Evolutionary conservation across 2,888 invertebrate genomes (phyloP).

Genomic region (Ophion obscuratus): DNA sequence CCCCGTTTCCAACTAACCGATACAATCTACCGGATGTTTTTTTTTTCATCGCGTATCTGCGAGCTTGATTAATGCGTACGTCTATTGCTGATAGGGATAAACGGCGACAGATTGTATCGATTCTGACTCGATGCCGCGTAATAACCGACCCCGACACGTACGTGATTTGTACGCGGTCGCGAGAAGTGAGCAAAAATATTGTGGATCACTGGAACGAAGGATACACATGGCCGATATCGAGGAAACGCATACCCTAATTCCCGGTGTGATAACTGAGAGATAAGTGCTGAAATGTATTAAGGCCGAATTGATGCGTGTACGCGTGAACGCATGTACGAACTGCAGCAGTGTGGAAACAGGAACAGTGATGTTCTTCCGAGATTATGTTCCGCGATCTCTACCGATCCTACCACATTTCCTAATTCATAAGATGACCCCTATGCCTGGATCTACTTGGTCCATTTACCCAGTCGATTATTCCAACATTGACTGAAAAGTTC

Average conservation of each 20-base stretch:
- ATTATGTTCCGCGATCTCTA: too few species aligned
- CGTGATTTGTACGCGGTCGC: conserved; percentile 14
- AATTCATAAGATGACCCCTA: too few species aligned
- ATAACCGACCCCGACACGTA: conserved; percentile 32
- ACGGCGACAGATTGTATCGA: conserved; percentile 50
- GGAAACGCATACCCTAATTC: background rate
- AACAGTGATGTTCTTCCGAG: too few species aligned
- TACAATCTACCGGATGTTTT: conserved; percentile 42
- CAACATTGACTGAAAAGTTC: too few species aligned
- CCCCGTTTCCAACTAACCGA: conserved; percentile 37
- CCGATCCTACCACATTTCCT: too few species aligned
- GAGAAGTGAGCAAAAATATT: conserved; percentile 3
- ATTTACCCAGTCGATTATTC: too few species aligned
- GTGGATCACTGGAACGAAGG: background rate
- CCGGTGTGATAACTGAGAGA: too few species aligned
- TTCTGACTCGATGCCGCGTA: conserved; percentile 30
- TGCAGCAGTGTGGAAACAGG: too few species aligned
- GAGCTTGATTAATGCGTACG: conserved; percentile 45
- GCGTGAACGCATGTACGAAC: too few species aligned
- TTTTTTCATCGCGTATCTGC: conserved; percentile 1
- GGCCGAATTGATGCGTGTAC: too few species aligned
- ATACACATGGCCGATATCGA: background rate
- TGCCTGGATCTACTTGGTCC: too few species aligned
- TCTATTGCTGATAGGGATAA: conserved; percentile 52
- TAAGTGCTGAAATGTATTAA: too few species aligned